Evolutionary conservation across 1,140 invertebrate genomes (phyloP), one percentile per base, ranked within the genome.

Genomic region (Leptinotarsa undecemlineata): DNA sequence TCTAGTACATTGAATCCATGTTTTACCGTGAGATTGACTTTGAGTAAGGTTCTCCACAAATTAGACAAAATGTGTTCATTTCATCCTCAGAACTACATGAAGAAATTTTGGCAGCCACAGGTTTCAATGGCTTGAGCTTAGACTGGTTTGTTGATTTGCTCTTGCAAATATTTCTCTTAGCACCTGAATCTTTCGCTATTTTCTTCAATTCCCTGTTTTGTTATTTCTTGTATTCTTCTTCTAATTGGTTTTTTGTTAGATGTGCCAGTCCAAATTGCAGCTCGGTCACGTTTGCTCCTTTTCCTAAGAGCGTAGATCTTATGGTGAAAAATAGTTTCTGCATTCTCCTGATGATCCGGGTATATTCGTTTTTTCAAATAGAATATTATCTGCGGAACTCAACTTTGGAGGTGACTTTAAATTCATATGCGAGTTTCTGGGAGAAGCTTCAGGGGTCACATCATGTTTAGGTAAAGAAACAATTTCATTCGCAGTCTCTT

Each of bases 221-320:
- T n/a, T 69, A 19, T 69, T 69, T 47, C 19, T 69, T 47, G 47
- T 66, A 67, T 72, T 63, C 57, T n/a, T 72, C 23, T 63, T 72
- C 70, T 19, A 4, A 20, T 42, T 72, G 42, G n/a, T 72, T 20
- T 48, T 48, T 72, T 72, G 70, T 68, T 72, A 19, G 70, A 60
- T 48, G 68, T 69, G 42, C 48, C 11, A 5, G 68, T 48, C 68
- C 68, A 15, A 69, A 69, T 51, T 20, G 70, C 6, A n/a, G 23
- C 70, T 62, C 70, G 70, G 8, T 60, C 60, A 72, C 70, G 3
- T 72, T 72, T 68, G 48, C 70, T 60, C 11, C 70, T 60, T 72
- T 42, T 72, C 1, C 60, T 20, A 0, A 47, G 14, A 48, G 15
- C 68, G 68, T 69, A 3, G 19, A 17, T 15, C 13, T 57, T 57